phyloP scores from a whole-genome alignment of 2,888 invertebrate species.

The Lottia gigantea region DNA sequence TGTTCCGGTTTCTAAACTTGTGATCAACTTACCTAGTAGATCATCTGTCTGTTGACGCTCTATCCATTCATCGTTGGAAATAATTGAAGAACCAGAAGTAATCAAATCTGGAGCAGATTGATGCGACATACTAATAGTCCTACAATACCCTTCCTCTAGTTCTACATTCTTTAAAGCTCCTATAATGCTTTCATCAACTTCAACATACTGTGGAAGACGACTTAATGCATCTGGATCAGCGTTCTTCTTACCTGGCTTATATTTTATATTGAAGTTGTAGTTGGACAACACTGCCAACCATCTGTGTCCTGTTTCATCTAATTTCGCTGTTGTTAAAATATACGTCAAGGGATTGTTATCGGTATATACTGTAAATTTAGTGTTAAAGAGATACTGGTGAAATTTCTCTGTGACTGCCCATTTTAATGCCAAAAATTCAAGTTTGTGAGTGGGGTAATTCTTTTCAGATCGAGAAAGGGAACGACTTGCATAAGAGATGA shows the following conservation, averaged over 20 bases:
- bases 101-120: neutral
- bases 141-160: neutral
- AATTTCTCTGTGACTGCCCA: neutral
- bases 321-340: neutral
- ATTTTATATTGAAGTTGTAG: neutral
- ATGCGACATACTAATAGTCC: neutral
- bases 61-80: neutral
- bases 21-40: neutral
- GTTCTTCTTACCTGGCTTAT: neutral
- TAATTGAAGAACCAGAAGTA: neutral
- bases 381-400: neutral
- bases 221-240: constrained; percentile 31
- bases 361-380: neutral
- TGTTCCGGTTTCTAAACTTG: neutral
- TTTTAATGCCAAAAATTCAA: constrained; percentile 7
- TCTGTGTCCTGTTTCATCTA: neutral
- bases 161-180: neutral
- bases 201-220: constrained; percentile 18
- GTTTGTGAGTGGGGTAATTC: neutral
- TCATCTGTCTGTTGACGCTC: neutral
- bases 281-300: neutral
- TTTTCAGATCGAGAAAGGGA: constrained; percentile 7
- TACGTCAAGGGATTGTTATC: neutral
- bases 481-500: neutral
- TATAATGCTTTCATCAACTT: neutral